Evolutionary conservation across 2,888 invertebrate species (phyloP).

Genomic region (Leistus spinibarbis): DNA sequence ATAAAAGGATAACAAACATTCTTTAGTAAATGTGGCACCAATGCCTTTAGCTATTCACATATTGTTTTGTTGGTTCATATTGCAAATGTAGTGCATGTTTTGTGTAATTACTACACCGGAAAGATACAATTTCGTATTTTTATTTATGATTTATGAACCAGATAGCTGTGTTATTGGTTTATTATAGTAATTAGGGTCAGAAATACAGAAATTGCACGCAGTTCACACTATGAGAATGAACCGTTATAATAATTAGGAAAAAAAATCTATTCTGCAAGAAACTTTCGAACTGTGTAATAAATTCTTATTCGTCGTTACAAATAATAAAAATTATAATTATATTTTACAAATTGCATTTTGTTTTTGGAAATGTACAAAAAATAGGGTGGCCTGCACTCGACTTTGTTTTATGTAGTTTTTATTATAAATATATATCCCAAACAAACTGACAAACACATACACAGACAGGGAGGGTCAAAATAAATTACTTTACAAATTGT

Average conservation of each 20-base stretch:
- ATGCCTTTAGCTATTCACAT: too few species aligned
- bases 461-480: too few species aligned
- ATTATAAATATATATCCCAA: too few species aligned
- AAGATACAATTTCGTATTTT: too few species aligned
- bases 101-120: too few species aligned
- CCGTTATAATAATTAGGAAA: slow-evolving; percentile 2
- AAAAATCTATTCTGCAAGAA: background rate
- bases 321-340: background rate
- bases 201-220: background rate
- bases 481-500: background rate
- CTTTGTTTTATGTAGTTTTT: too few species aligned
- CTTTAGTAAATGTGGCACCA: background rate
- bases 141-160: background rate
- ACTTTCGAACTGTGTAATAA: background rate
- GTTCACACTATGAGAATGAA: background rate
- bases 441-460: too few species aligned
- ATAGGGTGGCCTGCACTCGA: too few species aligned
- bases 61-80: too few species aligned
- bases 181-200: slow-evolving; percentile 13
- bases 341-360: background rate
- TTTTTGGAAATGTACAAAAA: background rate
- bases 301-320: background rate
- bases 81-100: too few species aligned
- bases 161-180: background rate
- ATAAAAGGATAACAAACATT: background rate